These are phyloP conservation scores for Zoanthus sansibaricus DNA, from an alignment of 92 coral and sea anemone species.

Conservation along the genomic window DNA sequence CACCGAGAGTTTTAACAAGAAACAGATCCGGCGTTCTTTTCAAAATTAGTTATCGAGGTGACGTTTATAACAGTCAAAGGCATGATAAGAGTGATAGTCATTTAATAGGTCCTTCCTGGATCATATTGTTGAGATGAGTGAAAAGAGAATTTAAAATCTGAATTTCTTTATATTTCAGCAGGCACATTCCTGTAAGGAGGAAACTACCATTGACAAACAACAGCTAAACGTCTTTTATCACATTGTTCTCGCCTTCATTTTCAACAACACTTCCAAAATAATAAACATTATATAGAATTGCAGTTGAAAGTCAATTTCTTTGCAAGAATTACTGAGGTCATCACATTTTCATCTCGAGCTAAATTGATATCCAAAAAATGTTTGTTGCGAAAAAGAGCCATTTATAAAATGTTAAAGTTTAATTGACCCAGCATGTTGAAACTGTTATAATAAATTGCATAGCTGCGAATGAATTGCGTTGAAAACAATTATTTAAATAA, in stretches of 20 bases:
- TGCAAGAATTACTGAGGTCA: neutral
- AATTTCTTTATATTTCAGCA: too few species aligned
- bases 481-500: neutral
- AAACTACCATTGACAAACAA: too few species aligned
- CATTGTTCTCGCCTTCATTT: neutral
- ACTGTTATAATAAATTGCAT: neutral
- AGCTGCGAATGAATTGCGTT: neutral
- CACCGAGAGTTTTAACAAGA: conserved; percentile 1
- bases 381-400: neutral
- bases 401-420: neutral
- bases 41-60: conserved; percentile 1
- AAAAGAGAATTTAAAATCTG: neutral
- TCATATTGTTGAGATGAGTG: conserved; percentile 5
- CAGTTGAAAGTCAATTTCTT: neutral
- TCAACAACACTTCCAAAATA: neutral
- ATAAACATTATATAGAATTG: neutral
- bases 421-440: neutral
- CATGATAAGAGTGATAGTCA: conserved; percentile 10
- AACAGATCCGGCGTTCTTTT: conserved; percentile 22
- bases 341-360: neutral
- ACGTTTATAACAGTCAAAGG: neutral
- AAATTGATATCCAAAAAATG: neutral
- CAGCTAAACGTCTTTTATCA: neutral
- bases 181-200: conserved; percentile 2
- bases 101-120: conserved; percentile 8